Percentiles rank a stretch among this genome's conserved stretches.
Evolutionary conservation across 2,113 vertebrate species (phyloP).

Genomic region (Oreotrochilus melanogaster): DNA sequence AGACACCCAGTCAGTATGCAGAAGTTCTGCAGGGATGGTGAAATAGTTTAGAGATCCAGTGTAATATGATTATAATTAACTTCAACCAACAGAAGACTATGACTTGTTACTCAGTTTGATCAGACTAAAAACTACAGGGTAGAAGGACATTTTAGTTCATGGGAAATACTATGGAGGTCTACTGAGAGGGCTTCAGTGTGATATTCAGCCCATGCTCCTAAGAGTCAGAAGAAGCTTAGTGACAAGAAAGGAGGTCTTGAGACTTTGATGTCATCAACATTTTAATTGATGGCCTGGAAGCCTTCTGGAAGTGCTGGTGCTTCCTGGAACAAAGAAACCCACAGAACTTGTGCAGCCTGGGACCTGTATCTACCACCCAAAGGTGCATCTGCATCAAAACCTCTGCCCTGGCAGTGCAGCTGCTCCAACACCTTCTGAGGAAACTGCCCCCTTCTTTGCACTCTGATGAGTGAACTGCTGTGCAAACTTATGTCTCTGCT

Average conservation of each 20-base stretch:
- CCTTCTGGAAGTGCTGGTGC: not conserved
- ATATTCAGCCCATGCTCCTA: not conserved
- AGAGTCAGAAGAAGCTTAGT: not conserved
- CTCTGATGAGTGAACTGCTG: not conserved
- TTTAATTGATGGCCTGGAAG: not conserved
- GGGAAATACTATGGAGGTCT: not conserved
- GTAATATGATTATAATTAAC: not conserved
- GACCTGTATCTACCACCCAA: not conserved
- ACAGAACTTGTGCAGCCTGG: not conserved
- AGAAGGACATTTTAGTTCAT: not conserved
- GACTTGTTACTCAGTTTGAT: not conserved
- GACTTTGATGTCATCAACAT: not conserved
- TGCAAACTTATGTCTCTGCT: not conserved
- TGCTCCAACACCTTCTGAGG: not conserved
- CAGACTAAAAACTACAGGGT: not conserved
- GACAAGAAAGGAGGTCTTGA: not conserved
- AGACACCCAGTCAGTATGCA: fast-evolving
- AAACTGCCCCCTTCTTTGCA: not conserved
- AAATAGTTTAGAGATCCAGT: not conserved
- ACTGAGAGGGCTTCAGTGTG: not conserved
- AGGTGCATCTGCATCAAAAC: fast-evolving
- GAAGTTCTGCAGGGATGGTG: not conserved
- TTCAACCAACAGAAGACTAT: not conserved
- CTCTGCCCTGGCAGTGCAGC: not conserved
- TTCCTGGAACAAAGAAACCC: not conserved